phyloP scores from a whole-genome alignment of 2,888 invertebrate species.

The Phymatocera aterrima region DNA sequence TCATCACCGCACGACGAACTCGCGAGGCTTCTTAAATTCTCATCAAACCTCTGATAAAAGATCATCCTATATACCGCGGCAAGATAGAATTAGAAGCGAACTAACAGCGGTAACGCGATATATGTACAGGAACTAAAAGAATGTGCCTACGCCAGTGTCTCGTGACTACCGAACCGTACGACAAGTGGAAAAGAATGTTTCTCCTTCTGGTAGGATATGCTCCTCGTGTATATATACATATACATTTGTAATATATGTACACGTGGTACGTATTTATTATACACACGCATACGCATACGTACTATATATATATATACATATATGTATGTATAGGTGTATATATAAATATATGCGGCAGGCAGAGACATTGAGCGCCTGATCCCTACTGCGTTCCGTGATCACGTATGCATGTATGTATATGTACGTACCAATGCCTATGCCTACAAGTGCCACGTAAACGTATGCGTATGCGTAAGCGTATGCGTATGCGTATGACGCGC shows the following conservation, averaged over 20 bases:
- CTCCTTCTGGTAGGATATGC: conserved; percentile 3
- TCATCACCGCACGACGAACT: too few relatives aligned
- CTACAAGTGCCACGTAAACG: too few relatives aligned
- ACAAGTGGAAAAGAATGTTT: conserved; percentile 61
- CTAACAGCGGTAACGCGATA: neutral
- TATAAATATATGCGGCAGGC: neutral
- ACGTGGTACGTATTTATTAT: neutral
- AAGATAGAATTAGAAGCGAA: neutral
- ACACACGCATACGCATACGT: neutral
- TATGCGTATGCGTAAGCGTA: too few relatives aligned
- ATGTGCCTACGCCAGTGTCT: conserved; percentile 55
- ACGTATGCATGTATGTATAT: neutral
- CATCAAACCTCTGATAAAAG: too few relatives aligned
- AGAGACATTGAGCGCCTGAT: conserved; percentile 23
- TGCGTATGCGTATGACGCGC: too few relatives aligned
- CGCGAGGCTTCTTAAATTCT: too few relatives aligned
- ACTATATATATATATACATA: too few relatives aligned
- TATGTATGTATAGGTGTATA: too few relatives aligned
- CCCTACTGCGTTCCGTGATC: neutral
- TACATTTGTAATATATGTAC: too few relatives aligned
- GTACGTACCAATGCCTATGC: too few relatives aligned
- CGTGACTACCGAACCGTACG: conserved; percentile 62
- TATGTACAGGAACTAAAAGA: conserved; percentile 40
- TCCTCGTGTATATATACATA: too few relatives aligned
- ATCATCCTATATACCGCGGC: too few relatives aligned